Evolutionary conservation across 2,113 vertebrate genomes (phyloP), one percentile per base, ranked within the genome.

Genomic region (Equus przewalskii): DNA sequence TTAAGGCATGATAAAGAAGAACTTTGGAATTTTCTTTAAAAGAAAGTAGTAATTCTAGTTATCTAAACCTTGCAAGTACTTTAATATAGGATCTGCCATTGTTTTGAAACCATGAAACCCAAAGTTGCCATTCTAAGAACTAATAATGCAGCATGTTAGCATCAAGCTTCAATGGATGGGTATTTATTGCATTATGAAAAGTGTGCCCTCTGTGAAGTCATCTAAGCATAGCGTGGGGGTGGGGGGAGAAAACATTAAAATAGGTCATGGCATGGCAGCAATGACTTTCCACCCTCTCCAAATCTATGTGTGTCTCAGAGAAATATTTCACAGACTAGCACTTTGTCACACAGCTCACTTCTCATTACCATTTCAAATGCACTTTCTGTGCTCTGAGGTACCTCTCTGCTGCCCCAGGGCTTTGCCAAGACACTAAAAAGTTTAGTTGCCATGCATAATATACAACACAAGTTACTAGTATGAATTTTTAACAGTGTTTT

Each of bases 341-440:
- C 85, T 98, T 95, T 96, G 95, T 97, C 96, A 96, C 72, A 56
- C 3, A 3, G 80, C 41, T 97, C 33, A 56, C 95, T 96, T 87
- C 94, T 97, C 92, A 97, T 98, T 98, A 97, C 75, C 97, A 97
- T 97, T 97, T 97, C 97, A 97, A 97, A 98, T 97, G 87, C 8
- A 92, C 83, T 94, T 96, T 97, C 83, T 96, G 62, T 94, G 87
- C 95, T 98, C 96, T 76, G 76, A 97, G 95, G 92, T 96, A 95
- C 83, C 79, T 97, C 91, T 94, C 62, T 86, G 44, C 65, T 97
- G 94, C 98, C 84, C 87, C 60, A 96, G 95, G 93, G 96, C 94
- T 98, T 97, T 98, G 83, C 96, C 86, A 94, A 97, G 95, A 97
- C 89, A 97, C 96, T 98, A 98, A 96, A 97, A 98, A 97, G 93